Percentiles rank a stretch among this genome's conserved stretches.
Evolutionary conservation across 2,888 invertebrate genomes (phyloP).

Genomic region (Sclerodermus sp.): DNA sequence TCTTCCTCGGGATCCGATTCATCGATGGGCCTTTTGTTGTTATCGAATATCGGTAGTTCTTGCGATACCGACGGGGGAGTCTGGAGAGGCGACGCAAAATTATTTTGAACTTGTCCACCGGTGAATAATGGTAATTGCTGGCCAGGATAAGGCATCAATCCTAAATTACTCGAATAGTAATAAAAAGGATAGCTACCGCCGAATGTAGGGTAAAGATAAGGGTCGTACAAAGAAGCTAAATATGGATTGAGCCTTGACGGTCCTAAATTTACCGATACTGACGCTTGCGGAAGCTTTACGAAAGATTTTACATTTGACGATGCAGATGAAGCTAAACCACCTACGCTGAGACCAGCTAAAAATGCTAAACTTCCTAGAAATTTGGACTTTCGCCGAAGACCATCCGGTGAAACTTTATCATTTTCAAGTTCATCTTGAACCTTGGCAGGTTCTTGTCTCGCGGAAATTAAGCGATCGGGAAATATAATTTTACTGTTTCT

Average conservation of each 20-base stretch:
- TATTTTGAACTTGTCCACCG: constrained; percentile 6
- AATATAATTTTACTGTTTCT: not conserved
- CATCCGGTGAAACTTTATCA: not conserved
- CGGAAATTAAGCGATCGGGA: not conserved
- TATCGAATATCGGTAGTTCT: constrained; percentile 7
- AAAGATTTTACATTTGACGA: constrained; percentile 15
- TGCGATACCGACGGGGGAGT: constrained; percentile 7
- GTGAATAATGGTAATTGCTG: constrained; percentile 15
- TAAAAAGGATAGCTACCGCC: constrained; percentile 20
- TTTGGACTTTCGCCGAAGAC: constrained; percentile 19
- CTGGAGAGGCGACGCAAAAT: constrained; percentile 8
- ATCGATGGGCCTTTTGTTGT: constrained; percentile 13
- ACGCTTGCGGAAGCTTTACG: constrained; percentile 11
- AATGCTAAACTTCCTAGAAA: constrained; percentile 43
- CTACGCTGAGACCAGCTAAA: constrained; percentile 41
- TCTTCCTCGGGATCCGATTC: constrained; percentile 15
- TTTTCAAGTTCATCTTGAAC: not conserved
- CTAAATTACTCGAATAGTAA: constrained; percentile 20
- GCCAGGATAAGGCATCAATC: constrained; percentile 22
- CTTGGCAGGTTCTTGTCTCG: not conserved
- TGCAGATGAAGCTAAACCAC: constrained; percentile 22
- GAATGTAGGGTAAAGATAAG: constrained; percentile 25
- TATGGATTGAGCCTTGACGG: constrained; percentile 29
- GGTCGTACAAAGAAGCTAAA: constrained; percentile 40
- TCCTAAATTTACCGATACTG: constrained; percentile 20